Evolutionary conservation across 2,113 vertebrate species (phyloP).

Genomic region (Chamaetylas fuelleborni): DNA sequence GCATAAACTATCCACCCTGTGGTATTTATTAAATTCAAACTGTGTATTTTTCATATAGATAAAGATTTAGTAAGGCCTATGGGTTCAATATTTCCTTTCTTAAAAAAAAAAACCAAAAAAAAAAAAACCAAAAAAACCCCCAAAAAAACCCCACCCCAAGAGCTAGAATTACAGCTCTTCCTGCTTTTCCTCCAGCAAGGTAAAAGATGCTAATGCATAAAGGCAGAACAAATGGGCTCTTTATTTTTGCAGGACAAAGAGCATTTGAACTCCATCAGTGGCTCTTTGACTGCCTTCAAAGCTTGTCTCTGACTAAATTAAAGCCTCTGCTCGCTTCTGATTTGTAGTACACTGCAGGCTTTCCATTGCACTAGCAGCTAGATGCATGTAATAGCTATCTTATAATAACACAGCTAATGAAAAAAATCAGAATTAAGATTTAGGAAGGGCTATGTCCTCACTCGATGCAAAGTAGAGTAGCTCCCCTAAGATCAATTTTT

Average conservation of each 20-base stretch:
- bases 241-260: conserved; percentile 51
- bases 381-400: background rate
- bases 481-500: conserved; percentile 2
- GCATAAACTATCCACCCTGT: background rate
- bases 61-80: background rate
- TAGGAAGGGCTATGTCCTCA: background rate
- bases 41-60: background rate
- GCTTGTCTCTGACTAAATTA: conserved; percentile 52
- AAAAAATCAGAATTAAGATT: conserved; percentile 1
- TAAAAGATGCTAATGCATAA: conserved; percentile 35
- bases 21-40: background rate
- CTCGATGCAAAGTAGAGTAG: background rate
- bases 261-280: conserved; percentile 52
- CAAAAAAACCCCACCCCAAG: background rate
- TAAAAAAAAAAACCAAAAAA: background rate
- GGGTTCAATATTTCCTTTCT: background rate
- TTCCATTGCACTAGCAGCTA: background rate
- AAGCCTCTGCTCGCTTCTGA: background rate
- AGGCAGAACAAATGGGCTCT: conserved; percentile 41
- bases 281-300: conserved; percentile 58
- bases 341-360: background rate
- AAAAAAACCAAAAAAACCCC: too few species aligned
- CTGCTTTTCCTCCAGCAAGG: conserved; percentile 24
- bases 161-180: background rate
- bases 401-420: background rate